Conservation (phyloP, 2,113 vertebrate genomes). For the Chaetops frenatus region DNA sequence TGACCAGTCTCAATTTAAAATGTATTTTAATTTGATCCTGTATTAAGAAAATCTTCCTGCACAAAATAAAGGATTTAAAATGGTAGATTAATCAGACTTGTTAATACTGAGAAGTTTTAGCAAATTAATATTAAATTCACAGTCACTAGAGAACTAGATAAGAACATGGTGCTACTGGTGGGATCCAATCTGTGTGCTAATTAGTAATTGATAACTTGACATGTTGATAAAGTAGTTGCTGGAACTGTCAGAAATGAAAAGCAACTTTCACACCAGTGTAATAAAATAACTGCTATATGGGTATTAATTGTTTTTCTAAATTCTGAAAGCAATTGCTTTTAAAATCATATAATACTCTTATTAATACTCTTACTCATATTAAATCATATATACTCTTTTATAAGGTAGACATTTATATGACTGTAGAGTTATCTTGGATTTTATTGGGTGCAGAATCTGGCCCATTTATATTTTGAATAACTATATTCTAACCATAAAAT, state of each 20-base stretch:
- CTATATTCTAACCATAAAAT: conserved; percentile 51
- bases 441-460: background rate
- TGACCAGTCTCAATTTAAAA: background rate
- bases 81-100: background rate
- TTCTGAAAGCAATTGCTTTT: background rate
- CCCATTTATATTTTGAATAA: background rate
- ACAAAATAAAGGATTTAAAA: background rate
- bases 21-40: background rate
- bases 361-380: too few relatives aligned
- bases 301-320: background rate
- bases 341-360: too few relatives aligned
- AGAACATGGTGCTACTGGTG: background rate
- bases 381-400: background rate
- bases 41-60: background rate
- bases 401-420: background rate
- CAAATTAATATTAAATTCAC: background rate
- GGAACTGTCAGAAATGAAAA: background rate
- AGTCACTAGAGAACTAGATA: background rate
- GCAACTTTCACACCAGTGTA: background rate
- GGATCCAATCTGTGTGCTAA: background rate
- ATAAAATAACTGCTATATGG: background rate
- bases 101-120: background rate
- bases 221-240: background rate
- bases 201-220: background rate
- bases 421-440: background rate